A percentile compares a stretch with the other conserved stretches of the same genome.
Evolutionary conservation across 2,113 vertebrate species (phyloP).

Genomic region (Malurus melanocephalus): DNA sequence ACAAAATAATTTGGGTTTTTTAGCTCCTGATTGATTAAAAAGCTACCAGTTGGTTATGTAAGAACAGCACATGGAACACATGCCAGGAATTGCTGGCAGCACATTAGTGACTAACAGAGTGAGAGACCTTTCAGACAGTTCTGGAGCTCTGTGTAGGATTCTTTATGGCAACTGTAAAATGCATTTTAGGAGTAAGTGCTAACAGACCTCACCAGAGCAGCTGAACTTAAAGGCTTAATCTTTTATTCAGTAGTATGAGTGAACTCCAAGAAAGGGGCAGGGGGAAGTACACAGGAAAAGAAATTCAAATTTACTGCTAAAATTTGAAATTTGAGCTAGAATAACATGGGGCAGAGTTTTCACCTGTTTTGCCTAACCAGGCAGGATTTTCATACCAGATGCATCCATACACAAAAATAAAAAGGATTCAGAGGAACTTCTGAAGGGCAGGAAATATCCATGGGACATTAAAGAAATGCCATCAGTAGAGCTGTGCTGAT

Average conservation of each 20-base stretch:
- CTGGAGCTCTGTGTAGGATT: background rate
- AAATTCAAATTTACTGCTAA: background rate
- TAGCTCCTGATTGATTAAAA: background rate
- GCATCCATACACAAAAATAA: background rate
- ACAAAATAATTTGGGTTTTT: background rate
- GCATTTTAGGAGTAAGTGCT: background rate
- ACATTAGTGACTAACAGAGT: background rate
- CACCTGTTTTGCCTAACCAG: background rate
- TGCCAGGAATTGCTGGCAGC: conserved; percentile 22
- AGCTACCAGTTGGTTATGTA: background rate
- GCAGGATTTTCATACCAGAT: background rate
- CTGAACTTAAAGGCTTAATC: background rate
- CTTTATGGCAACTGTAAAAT: background rate
- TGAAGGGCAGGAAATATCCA: background rate
- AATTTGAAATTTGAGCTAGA: background rate
- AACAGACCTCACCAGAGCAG: background rate
- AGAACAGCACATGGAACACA: background rate
- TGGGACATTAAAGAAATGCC: background rate
- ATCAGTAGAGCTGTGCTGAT: background rate
- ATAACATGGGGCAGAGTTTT: background rate
- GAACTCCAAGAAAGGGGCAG: background rate
- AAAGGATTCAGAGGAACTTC: background rate
- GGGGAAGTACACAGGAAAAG: background rate
- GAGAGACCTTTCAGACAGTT: background rate
- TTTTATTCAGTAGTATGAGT: background rate